These are phyloP conservation scores for Guaruba guarouba DNA, from an alignment of 2,113 vertebrate genomes.

Conservation along the genomic window DNA sequence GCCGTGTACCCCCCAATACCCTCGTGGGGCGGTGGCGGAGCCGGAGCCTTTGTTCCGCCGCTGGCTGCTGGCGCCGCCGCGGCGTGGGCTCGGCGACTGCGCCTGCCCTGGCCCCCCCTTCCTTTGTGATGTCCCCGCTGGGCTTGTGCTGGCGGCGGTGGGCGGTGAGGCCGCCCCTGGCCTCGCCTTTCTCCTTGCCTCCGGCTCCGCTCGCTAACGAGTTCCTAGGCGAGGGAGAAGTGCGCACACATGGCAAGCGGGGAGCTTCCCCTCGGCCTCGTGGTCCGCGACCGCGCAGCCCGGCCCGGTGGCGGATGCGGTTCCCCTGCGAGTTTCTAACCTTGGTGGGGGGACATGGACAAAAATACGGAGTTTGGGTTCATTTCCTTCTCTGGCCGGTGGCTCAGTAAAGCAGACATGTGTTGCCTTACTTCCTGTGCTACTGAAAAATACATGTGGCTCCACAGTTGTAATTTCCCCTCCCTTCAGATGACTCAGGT, in stretches of 20 bases:
- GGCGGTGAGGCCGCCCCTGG: not conserved
- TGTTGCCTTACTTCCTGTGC: conserved; percentile 37
- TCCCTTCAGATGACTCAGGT: conserved; percentile 45
- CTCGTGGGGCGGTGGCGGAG: not conserved
- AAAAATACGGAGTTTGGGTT: not conserved
- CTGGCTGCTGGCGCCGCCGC: not conserved
- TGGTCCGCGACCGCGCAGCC: not conserved
- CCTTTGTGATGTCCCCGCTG: conserved; percentile 26
- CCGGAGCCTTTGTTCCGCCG: conserved; percentile 20
- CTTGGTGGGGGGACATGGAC: not conserved
- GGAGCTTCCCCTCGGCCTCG: not conserved
- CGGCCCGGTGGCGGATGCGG: not conserved
- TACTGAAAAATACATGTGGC: conserved; percentile 36
- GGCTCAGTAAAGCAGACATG: not conserved
- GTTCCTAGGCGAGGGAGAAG: conserved; percentile 25
- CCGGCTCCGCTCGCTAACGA: conserved; percentile 26
- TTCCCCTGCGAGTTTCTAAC: not conserved
- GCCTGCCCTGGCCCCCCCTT: not conserved
- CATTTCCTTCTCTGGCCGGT: not conserved
- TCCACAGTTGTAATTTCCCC: conserved; percentile 31
- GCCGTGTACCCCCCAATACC: not conserved
- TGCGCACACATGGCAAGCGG: conserved; percentile 18
- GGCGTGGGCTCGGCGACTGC: not conserved
- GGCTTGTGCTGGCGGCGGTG: not conserved
- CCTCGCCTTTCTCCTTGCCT: not conserved